Conservation (phyloP, 2,797 vertebrate species). For the Pterois miles region DNA sequence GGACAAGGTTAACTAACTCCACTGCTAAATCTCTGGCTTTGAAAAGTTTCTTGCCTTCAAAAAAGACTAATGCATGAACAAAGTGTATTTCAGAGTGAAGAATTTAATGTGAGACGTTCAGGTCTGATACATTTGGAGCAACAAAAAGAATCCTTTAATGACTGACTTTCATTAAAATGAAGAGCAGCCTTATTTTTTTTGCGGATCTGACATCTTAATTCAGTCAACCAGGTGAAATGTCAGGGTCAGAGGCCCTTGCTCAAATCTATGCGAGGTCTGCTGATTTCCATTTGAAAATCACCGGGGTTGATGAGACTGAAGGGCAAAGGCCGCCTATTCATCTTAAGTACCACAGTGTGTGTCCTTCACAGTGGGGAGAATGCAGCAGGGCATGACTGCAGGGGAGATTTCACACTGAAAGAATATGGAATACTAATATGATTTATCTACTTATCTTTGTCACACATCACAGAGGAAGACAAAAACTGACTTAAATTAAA, state of each 20-base stretch:
- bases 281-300: conserved; percentile 57
- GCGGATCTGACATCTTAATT: conserved; percentile 29
- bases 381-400: conserved; percentile 29
- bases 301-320: conserved; percentile 24
- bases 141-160: background rate
- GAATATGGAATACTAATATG: conserved; percentile 25
- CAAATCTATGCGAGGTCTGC: conserved; percentile 38
- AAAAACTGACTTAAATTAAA: background rate
- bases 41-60: conserved; percentile 42
- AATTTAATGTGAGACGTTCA: background rate
- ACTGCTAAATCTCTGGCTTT: conserved; percentile 49
- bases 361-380: conserved; percentile 52
- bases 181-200: background rate
- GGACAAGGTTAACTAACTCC: conserved; percentile 81
- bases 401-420: conserved; percentile 23
- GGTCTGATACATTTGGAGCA: background rate
- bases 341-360: conserved; percentile 40
- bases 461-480: conserved; percentile 19
- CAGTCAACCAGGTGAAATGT: conserved; percentile 32
- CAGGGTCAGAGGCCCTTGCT: conserved; percentile 28
- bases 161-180: conserved; percentile 19
- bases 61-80: background rate
- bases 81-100: conserved; percentile 8
- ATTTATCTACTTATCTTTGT: conserved; percentile 23
- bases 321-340: conserved; percentile 41